Evolutionary conservation across 2,888 invertebrate genomes (phyloP).

Genomic region (Trichopoda pennipes): DNA sequence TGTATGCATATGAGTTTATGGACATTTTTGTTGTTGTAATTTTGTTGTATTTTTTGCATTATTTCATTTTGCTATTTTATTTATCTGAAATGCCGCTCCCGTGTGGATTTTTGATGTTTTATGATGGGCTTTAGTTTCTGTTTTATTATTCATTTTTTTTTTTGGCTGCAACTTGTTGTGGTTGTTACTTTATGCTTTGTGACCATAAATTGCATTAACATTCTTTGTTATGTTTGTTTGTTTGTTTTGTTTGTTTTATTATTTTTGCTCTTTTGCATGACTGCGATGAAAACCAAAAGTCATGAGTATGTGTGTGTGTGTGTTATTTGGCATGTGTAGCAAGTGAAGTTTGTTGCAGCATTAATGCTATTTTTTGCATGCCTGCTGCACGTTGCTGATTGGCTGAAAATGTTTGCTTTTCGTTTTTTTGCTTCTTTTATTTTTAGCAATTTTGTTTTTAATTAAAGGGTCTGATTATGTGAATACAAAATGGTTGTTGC

Average conservation of each 20-base stretch:
- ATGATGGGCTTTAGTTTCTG: conserved; percentile 23
- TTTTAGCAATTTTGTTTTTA: conserved; percentile 6
- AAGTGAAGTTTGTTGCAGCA: conserved; percentile 34
- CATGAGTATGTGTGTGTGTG: conserved; percentile 20
- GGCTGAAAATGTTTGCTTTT: conserved; percentile 38
- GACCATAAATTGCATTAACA: conserved; percentile 65
- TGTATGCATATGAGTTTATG: conserved; percentile 30
- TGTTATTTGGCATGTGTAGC: conserved; percentile 30
- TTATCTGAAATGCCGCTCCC: conserved; percentile 41
- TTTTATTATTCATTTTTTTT: not conserved
- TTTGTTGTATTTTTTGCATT: conserved; percentile 5
- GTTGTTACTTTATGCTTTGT: conserved; percentile 47
- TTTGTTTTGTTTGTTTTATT: conserved; percentile 13
- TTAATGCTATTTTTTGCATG: conserved; percentile 60
- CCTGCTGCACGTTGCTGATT: conserved; percentile 51
- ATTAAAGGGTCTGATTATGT: conserved; percentile 19
- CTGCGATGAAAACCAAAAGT: conserved; percentile 44
- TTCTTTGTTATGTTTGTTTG: conserved; percentile 40
- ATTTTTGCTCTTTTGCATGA: conserved; percentile 45
- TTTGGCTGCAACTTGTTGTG: conserved; percentile 21
- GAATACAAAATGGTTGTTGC: conserved; percentile 48
- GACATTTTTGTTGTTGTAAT: conserved; percentile 17
- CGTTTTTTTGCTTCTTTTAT: not conserved
- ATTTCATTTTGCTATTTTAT: conserved; percentile 45
- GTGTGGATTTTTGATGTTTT: conserved; percentile 44